Conservation (phyloP, 2,113 vertebrate species). For the Puntigrus tetrazona region DNA sequence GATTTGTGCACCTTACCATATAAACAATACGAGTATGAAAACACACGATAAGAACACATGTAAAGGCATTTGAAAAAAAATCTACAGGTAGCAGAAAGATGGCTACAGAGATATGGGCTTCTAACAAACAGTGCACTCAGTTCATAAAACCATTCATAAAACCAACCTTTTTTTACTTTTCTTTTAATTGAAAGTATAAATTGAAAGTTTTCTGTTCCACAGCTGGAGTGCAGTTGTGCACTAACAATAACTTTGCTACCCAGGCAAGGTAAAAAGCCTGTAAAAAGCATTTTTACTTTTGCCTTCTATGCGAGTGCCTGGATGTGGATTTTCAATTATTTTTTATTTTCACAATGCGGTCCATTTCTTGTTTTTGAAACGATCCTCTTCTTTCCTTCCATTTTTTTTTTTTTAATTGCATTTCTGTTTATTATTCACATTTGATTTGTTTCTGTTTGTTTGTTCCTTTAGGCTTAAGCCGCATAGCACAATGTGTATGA, state of each 20-base stretch:
- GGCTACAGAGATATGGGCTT: background rate
- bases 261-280: too few species aligned
- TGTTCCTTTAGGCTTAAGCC: background rate
- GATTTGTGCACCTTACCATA: background rate
- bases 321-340: too few species aligned
- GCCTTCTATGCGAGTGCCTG: too few species aligned
- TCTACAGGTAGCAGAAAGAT: background rate
- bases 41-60: background rate
- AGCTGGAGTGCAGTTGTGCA: too few species aligned
- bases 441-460: background rate
- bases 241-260: too few species aligned
- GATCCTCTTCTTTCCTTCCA: background rate
- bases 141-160: background rate
- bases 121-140: background rate
- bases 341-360: too few species aligned
- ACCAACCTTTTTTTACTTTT: too few species aligned
- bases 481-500: background rate
- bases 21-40: background rate
- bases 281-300: too few species aligned
- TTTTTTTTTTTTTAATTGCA: too few species aligned
- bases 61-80: background rate
- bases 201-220: too few species aligned
- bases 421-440: background rate
- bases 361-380: too few species aligned
- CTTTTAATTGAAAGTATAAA: too few species aligned